phyloP scores from a whole-genome alignment of 2,888 invertebrate genomes.

The Metellina segmentata region DNA sequence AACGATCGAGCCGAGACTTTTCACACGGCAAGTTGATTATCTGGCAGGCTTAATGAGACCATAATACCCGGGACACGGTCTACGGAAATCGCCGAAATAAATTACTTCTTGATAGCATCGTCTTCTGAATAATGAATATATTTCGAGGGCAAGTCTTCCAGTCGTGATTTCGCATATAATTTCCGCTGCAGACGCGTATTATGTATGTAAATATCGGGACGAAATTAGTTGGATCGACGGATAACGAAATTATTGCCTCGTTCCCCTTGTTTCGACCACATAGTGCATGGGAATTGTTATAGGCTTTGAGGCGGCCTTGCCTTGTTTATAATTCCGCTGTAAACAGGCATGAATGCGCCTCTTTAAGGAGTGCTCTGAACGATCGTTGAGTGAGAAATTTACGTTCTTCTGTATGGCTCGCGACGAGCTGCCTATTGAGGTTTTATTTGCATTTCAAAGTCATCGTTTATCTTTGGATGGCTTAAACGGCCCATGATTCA shows the following conservation, averaged over 20 bases:
- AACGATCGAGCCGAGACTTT: constrained; percentile 35
- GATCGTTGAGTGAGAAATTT: background rate
- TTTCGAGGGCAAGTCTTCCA: constrained; percentile 32
- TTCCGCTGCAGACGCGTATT: constrained; percentile 21
- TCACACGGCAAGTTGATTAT: constrained; percentile 48
- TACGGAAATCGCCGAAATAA: constrained; percentile 40
- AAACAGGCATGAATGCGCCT: background rate
- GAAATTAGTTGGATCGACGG: constrained; percentile 53
- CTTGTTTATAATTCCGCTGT: constrained; percentile 10
- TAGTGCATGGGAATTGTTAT: constrained; percentile 10
- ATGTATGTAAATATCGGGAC: constrained; percentile 46
- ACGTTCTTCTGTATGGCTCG: background rate
- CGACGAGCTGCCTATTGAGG: background rate
- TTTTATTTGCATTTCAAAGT: constrained; percentile 1
- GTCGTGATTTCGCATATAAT: constrained; percentile 68
- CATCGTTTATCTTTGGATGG: background rate
- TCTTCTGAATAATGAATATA: constrained; percentile 51
- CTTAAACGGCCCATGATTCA: background rate
- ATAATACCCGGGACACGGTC: constrained; percentile 35
- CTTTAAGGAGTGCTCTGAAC: background rate
- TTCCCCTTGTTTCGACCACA: background rate
- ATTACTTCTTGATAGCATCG: constrained; percentile 62
- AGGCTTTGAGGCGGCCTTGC: background rate
- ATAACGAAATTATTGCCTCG: constrained; percentile 35
- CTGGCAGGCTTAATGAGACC: constrained; percentile 29